Conservation (phyloP, 2,888 invertebrate species). For the Pteria penguin region DNA sequence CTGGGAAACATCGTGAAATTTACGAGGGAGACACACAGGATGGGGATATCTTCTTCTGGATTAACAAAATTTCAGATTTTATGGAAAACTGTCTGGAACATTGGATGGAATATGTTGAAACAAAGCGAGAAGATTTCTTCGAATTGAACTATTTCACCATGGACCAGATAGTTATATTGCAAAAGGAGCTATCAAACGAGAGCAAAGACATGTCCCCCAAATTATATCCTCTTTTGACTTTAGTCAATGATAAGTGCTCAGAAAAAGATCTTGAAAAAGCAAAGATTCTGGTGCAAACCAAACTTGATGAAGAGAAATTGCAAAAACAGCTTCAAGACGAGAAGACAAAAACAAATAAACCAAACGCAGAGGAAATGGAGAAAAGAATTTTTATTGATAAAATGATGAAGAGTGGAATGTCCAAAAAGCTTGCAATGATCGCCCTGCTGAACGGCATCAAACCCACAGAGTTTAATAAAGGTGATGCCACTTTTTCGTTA, state of each 20-base stretch:
- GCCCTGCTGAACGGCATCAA: conserved; percentile 46
- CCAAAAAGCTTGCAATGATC: conserved; percentile 44
- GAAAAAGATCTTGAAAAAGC: conserved; percentile 53
- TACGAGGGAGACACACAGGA: too few relatives aligned
- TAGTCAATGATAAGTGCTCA: conserved; percentile 56
- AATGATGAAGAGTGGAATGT: conserved; percentile 51
- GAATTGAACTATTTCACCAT: conserved; percentile 72
- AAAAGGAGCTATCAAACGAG: conserved; percentile 61
- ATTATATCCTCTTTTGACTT: conserved; percentile 60
- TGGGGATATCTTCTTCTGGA: conserved; percentile 52
- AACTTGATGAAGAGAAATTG: conserved; percentile 32
- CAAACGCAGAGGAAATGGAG: conserved; percentile 6
- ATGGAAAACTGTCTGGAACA: conserved; percentile 62
- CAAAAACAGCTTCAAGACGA: conserved; percentile 8
- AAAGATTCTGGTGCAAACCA: conserved; percentile 44
- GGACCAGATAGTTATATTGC: conserved; percentile 71
- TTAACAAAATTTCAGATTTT: conserved; percentile 59
- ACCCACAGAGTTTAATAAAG: conserved; percentile 45
- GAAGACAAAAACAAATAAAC: conserved; percentile 13
- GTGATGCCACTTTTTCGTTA: conserved; percentile 32
- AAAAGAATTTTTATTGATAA: conserved; percentile 46
- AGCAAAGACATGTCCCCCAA: conserved; percentile 36
- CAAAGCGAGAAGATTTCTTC: conserved; percentile 51
- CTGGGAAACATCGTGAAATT: conserved; percentile 28
- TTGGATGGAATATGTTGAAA: conserved; percentile 61